Evolutionary conservation across 2,888 invertebrate genomes (phyloP), one percentile per base, ranked within the genome.

Genomic region (Cylindroiulus punctatus): DNA sequence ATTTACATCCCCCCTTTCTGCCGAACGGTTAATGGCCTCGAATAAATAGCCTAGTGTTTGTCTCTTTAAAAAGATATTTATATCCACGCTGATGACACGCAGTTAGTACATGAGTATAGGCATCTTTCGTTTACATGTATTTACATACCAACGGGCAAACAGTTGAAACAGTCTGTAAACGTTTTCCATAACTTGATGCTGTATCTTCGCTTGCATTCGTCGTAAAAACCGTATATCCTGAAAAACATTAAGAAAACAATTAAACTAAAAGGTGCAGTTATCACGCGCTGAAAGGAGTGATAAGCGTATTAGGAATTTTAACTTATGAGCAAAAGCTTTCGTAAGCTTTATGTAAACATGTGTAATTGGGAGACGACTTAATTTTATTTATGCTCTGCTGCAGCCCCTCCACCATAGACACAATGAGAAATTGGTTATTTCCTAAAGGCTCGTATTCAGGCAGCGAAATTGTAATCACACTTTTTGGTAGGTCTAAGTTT

Each of bases 221-320:
- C 92, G 89, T 92, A 93, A 89, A 93, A 93, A 26, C 93, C 93
- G 90, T 93, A 93, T 84, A 92, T 92, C 89, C 92, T 92, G n/a
- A 84, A 81, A 85, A 85, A 85, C 42, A 85, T 36, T 40, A 30
- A 82, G 5, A 82, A 30, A 44, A 84, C 19, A 82, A 82, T 42
- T 12, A 65, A 26, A 7, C n/a, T 14, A 57, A n/a, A 14, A n/a
- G n/a, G 8, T 14, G 3, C 22, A 22, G 3, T 19, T 22, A 57
- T n/a, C 57, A n/a, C 19, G 57, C 19, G 12, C 19, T 52, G 52
- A 42, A 19, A 3, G 22, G 8, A 65, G 22, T 26, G 22, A 47
- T 26, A 76, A 85, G 40, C 19, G 7, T 52, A 32, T 52, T 19
- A 85, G 65, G n/a, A 84, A 84, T 12, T 84, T 0, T 14, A 40